phyloP scores from a whole-genome alignment of 2,888 invertebrate species.

The Tromatobia lineatoria region DNA sequence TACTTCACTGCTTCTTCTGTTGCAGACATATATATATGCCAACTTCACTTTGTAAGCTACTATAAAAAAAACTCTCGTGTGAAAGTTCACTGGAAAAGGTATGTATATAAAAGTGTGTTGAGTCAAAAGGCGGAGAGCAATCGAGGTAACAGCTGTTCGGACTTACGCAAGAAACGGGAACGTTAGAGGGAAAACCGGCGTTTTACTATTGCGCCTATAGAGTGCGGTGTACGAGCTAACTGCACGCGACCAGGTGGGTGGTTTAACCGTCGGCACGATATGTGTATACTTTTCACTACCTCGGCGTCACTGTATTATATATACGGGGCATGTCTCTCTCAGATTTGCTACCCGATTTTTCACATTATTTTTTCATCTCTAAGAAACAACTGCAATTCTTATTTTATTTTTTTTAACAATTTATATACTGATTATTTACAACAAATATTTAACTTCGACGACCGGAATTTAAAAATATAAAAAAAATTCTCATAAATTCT shows the following conservation, averaged over 20 bases:
- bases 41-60: neutral
- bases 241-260: constrained; percentile 66
- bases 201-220: neutral
- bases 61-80: neutral
- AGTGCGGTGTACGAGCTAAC: neutral
- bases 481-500: too few relatives aligned
- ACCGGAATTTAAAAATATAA: too few relatives aligned
- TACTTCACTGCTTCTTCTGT: neutral
- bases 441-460: too few relatives aligned
- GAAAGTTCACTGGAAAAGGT: constrained; percentile 10
- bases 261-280: constrained; percentile 37
- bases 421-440: too few relatives aligned
- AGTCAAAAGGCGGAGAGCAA: constrained; percentile 38
- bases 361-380: too few relatives aligned
- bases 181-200: constrained; percentile 42
- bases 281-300: constrained; percentile 6
- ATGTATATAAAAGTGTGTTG: neutral
- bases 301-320: neutral
- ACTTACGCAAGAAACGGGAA: constrained; percentile 65
- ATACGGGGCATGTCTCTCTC: neutral
- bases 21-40: neutral
- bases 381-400: too few relatives aligned
- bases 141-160: constrained; percentile 66
- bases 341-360: too few relatives aligned
- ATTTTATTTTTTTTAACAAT: too few relatives aligned